Conservation (phyloP, 2,113 vertebrate species). For the Hiodon alosoides region DNA sequence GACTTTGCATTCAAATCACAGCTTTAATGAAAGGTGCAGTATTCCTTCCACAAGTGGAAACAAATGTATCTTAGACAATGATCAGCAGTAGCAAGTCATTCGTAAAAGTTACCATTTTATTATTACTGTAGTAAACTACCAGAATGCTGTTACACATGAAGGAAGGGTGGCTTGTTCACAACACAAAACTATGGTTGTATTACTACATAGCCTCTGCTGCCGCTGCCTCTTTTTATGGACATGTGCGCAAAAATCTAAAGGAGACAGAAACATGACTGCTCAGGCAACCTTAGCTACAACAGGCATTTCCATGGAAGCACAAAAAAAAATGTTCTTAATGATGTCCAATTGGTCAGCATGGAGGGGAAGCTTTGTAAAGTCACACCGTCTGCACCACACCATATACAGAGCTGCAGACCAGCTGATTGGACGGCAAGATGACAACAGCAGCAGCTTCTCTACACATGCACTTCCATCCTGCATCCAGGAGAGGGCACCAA, state of each 20-base stretch:
- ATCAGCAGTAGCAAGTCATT: neutral
- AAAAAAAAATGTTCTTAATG: too few relatives aligned
- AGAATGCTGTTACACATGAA: too few relatives aligned
- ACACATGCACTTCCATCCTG: neutral
- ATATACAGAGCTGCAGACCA: neutral
- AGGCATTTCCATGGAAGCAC: too few relatives aligned
- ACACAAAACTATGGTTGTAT: too few relatives aligned
- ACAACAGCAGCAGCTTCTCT: neutral
- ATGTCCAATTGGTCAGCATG: too few relatives aligned
- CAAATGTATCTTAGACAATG: neutral
- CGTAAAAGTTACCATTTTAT: neutral
- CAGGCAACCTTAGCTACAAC: too few relatives aligned
- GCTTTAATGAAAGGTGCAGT: slow-evolving; percentile 5
- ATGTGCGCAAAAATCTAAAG: too few relatives aligned
- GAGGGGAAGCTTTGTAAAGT: too few relatives aligned
- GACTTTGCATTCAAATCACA: neutral
- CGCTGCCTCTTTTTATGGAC: too few relatives aligned
- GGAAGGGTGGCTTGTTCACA: too few relatives aligned
- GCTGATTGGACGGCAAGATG: slow-evolving; percentile 5
- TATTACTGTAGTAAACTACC: neutral
- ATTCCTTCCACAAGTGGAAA: neutral
- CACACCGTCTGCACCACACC: neutral
- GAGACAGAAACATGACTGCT: too few relatives aligned
- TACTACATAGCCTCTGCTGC: too few relatives aligned
- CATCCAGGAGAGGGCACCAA: neutral